Conservation (phyloP, 1,140 invertebrate genomes). For the Dolichoris vasculosae region DNA sequence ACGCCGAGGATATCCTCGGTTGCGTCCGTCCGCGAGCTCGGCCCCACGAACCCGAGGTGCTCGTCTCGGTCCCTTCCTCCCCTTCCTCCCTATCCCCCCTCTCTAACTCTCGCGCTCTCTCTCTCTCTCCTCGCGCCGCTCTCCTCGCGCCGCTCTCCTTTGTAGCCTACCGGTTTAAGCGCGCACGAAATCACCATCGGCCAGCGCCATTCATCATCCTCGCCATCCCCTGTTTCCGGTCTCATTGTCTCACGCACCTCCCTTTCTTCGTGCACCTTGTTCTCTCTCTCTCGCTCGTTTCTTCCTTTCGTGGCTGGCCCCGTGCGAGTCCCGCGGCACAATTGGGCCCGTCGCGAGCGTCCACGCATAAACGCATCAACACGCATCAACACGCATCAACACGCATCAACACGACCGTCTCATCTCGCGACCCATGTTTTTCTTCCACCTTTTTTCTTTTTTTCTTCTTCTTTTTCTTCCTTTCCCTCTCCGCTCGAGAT, state of each 20-base stretch:
- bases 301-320: background rate
- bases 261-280: background rate
- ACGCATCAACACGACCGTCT: background rate
- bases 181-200: slow-evolving; percentile 72
- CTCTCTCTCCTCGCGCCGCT: slow-evolving; percentile 53
- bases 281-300: background rate
- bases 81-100: no score
- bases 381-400: background rate
- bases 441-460: background rate
- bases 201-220: slow-evolving; percentile 71
- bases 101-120: background rate
- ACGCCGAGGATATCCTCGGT: background rate
- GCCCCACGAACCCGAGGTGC: slow-evolving; percentile 35
- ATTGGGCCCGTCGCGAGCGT: background rate
- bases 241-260: slow-evolving; percentile 54
- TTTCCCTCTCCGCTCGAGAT: background rate
- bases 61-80: background rate
- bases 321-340: slow-evolving; percentile 4
- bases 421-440: background rate
- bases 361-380: background rate
- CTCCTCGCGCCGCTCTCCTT: background rate
- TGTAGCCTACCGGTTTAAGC: slow-evolving; percentile 58
- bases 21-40: slow-evolving; percentile 47
- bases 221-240: slow-evolving; percentile 55
- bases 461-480: background rate